Base-by-base conservation (phyloP, 2,888 invertebrate genomes). In the Hypomecis punctinalis region DNA sequence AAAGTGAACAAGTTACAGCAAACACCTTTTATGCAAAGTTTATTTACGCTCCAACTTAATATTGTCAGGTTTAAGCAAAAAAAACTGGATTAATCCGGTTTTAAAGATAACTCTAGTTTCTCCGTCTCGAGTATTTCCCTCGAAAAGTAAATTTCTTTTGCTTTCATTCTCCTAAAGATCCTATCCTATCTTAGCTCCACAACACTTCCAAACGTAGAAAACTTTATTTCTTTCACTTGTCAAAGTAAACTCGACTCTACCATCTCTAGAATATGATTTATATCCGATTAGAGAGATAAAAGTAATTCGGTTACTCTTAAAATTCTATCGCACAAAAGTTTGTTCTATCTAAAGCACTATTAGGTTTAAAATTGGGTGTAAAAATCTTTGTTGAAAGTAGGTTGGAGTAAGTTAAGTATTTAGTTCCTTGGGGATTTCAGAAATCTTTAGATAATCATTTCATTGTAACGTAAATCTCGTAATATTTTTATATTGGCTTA, bases 401-500 rank as follows among this genome's bases (percentile, higher is more conserved):
- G 23, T 55, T 10, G 5, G 33, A 51, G 40, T 11, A 49, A 52
- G 51, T 51, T 39, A 35, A 42, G 49, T 45, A 42, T 48, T 39
- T 5, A 52, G 48, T 58, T 69, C 63, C 52, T 68, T 42, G 13
- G 49, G 59, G 61, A 54, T 55, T 57, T 47, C 48, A 56, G 42
- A 51, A 63, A 43, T 60, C 45, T 42, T 49, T 48, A 48, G 48
- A 63, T 69, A 68, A 68, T 69, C 61, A 67, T 64, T 67, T 65
- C 56, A 53, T 51, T 47, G 7, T 46, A 49, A 39, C 42, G 45
- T 61, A 65, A 63, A 66, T 57, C 66, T 66, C 65, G 64, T 65
- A 69, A 66, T 69, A 65, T 65, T 66, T 69, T 59, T 61, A 42
- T 63, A 68, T 56, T 61, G 55, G 48, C 60, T 39, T 53, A 67